Evolutionary conservation across 2,113 vertebrate species (phyloP), one percentile per base, ranked within the genome.

Genomic region (Atrichornis clamosus): DNA sequence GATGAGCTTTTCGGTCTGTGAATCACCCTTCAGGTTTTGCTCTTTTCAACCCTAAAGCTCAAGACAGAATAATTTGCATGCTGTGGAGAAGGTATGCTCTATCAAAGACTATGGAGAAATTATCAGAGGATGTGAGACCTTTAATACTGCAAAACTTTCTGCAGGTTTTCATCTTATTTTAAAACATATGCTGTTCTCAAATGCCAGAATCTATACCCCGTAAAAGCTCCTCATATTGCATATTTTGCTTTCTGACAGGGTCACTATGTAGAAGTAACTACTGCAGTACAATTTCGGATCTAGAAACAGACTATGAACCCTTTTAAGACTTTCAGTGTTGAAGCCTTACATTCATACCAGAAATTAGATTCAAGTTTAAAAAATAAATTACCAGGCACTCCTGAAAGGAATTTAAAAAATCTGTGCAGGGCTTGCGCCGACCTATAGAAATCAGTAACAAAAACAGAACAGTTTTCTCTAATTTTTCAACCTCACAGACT

Each of bases 401-500:
- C 42, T 53, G 39, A 89, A 65, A 73, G 47, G 9, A 62, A 46
- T 62, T 46, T 42, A 5, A 62, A 62, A 89, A 87, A 79, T 30
- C 6, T 8, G 5, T 26, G 5, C 28, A 53, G n/a, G 15, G 15
- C n/a, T 83, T 80, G 28, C 86, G 18, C 15, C 2, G 2, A 58
- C 70, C 55, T 67, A 28, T 46, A 85, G 67, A 84, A 93, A 82
- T 90, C 89, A 67, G 63, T 84, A 94, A 95, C 58, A 75, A 27
- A 90, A 89, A 79, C 15, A 41, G 39, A 77, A 65, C 7, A 56
- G 42, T 90, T 95, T 87, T 73, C 59, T 89, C 46, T 94, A 39
- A 93, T 96, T 95, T 92, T 93, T 97, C 89, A 96, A 24, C 62
- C 60, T 44, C 81, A 46, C 42, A 77, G 62, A 84, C 84, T 91